Percentiles rank a stretch among this genome's conserved stretches.
Conservation (phyloP, 2,888 invertebrate species). For the Stomorhina lunata region DNA sequence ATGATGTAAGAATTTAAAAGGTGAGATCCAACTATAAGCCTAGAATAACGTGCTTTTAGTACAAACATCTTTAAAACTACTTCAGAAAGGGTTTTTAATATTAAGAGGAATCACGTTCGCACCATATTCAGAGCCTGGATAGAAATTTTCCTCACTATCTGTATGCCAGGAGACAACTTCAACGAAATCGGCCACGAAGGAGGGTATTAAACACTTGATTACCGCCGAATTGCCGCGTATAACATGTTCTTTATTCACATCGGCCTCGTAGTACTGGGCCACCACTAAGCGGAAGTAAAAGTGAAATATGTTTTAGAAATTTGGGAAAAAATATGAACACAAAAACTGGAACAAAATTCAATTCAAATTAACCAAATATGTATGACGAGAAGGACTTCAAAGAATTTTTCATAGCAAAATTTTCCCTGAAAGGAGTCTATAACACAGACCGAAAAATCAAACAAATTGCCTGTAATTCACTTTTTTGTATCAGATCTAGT, state of each 20-base stretch:
- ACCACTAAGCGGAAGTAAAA: conserved; percentile 83
- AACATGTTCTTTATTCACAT: conserved; percentile 95
- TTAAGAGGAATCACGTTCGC: conserved; percentile 67
- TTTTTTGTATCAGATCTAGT: too few relatives aligned
- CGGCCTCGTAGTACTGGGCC: conserved; percentile 93
- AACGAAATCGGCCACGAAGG: conserved; percentile 96
- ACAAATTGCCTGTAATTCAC: too few relatives aligned
- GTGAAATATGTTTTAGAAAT: neutral
- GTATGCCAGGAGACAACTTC: conserved; percentile 93
- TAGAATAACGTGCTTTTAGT: conserved; percentile 56
- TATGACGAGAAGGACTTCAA: conserved; percentile 26
- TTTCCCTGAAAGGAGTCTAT: too few relatives aligned
- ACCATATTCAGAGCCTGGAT: conserved; percentile 80
- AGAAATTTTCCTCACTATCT: conserved; percentile 81
- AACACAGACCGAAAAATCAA: too few relatives aligned
- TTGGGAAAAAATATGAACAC: neutral
- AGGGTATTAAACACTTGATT: conserved; percentile 93
- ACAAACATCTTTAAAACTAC: conserved; percentile 32
- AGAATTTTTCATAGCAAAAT: too few relatives aligned
- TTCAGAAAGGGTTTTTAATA: conserved; percentile 37
- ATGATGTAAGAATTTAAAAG: conserved; percentile 13
- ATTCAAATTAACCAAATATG: conserved; percentile 26
- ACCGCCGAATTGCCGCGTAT: conserved; percentile 93
- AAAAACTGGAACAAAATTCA: neutral
- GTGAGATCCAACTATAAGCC: conserved; percentile 22